Conservation (phyloP, 2,797 vertebrate species). For the Enoplosus armatus region DNA sequence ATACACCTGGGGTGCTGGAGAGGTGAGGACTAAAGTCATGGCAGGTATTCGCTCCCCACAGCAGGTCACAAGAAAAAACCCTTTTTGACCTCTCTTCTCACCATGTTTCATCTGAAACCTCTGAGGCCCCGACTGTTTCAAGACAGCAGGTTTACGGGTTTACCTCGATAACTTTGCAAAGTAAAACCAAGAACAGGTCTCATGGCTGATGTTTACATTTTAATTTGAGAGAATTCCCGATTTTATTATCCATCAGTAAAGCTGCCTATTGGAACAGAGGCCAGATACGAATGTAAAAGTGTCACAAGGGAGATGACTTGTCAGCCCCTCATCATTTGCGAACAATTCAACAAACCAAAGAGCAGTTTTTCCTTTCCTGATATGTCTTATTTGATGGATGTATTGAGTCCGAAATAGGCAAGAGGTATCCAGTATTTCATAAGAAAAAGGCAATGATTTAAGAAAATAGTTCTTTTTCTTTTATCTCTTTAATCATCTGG, state of each 20-base stretch:
- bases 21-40: constrained; percentile 7
- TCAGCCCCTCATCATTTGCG: background rate
- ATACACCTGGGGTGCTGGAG: constrained; percentile 10
- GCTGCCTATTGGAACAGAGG: background rate
- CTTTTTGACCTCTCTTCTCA: constrained; percentile 1
- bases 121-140: background rate
- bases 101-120: background rate
- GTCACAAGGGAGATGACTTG: background rate
- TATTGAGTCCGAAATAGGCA: background rate
- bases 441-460: background rate
- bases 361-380: background rate
- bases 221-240: background rate
- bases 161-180: background rate
- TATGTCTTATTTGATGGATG: background rate
- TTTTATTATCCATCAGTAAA: background rate
- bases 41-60: background rate
- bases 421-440: background rate
- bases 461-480: background rate
- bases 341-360: background rate
- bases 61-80: background rate
- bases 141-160: background rate
- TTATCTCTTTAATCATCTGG: background rate
- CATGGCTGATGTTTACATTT: too few relatives aligned
- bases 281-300: background rate
- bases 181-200: background rate